Base-by-base conservation (phyloP, 2,113 vertebrate genomes). In the Oncorhynchus mykiss region DNA sequence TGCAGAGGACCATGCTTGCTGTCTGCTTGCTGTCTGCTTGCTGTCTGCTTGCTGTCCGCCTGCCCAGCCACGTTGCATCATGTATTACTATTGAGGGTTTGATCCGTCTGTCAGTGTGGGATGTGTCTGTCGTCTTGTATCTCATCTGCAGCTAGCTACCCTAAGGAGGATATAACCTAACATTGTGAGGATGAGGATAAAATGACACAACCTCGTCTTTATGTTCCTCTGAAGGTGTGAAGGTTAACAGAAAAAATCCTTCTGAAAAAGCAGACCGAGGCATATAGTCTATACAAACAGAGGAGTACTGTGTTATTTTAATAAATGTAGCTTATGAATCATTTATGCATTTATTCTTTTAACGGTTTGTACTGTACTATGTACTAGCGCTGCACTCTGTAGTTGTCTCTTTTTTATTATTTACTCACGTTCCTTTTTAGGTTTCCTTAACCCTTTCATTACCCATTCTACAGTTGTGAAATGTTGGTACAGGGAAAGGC, bases 311-410 rank as follows among this genome's bases (percentile, higher is more conserved):
- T 79, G 22, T 77, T 82, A 60, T 75, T 80, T 82, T 66, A 84
- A 60, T 73, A 64, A 65, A 74, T 78, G 79, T 68, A 34, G 73
- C 86, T 85, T 78, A 84, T 72, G 80, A 80, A 83, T 88, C 75
- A 88, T 85, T 69, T 88, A 86, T 88, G 85, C 85, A 76, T 81
- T 77, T 82, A 67, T 77, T 74, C 11, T 86, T 84, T 83, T 67
- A 70, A 79, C 71, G 73, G 51, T 80, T 84, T 83, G 62, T 78
- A 77, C 76, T 83, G 48, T 82, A 68, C 51, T 70, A 51, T 82
- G 67, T 84, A 83, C 79, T 80, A 84, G 78, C 70, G 25, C 74
- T 82, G 81, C 76, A 48, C 77, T 76, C 20, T 72, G 18, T 80
- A 25, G 66, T 82, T 49, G 5, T 0, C 29, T 34, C 80, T 80